Base-by-base conservation (phyloP, 2,113 vertebrate genomes). In the Platichthys stellatus region DNA sequence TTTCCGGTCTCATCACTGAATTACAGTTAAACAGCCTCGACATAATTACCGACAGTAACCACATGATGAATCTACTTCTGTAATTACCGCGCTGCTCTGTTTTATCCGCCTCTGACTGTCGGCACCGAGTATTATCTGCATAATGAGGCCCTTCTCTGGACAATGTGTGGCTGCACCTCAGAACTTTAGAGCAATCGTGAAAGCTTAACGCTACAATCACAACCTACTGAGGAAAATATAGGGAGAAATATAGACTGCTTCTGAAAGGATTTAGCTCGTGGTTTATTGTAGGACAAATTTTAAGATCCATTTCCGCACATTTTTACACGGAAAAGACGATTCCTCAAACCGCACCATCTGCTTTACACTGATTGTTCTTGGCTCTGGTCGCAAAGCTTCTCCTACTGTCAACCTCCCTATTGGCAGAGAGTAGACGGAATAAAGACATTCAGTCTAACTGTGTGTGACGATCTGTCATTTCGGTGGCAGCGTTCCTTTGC, bases 71-170 rank as follows among this genome's bases (percentile, higher is more conserved):
- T 95, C 91, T 88, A 87, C 79, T 76, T 86, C 90, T 93, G 91
- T 96, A 95, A 96, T 94, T 95, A 86, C 76, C 71, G 75, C 68
- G 83, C 89, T 92, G 93, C 93, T 96, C 92, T 92, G 91, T 96
- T 96, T 90, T 92, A 93, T 86, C 93, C 92, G 89, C 94, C 94
- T 94, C 90, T 95, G 90, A 93, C 94, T 95, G 95, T 94, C 95
- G 94, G 88, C 87, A 91, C 90, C 94, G 95, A 93, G 95, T 95
- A 95, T 94, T 94, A 94, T 93, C 87, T 91, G 75, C 26, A 80
- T 71, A 86, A 93, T 85, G 76, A 92, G 92, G 92, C 88, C 94
- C 92, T 89, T 95, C 85, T 94, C 88, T 78, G 89, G 83, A 92
- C 83, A 95, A 93, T 92, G 72, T 62, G 72, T 67, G 67, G 89